Percentiles rank a stretch among this genome's conserved stretches.
Conservation (phyloP, 2,888 invertebrate genomes). For the Galeruca laticollis region DNA sequence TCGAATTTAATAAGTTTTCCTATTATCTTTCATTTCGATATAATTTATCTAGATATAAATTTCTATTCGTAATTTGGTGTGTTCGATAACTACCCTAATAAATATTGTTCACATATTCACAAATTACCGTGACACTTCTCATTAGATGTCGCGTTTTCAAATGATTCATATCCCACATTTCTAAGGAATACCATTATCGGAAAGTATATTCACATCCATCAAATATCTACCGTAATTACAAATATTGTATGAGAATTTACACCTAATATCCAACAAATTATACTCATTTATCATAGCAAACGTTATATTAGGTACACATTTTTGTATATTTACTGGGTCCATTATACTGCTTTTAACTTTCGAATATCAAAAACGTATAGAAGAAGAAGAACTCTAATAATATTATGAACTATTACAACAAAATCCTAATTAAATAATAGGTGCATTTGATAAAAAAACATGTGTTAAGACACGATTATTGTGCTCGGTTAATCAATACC, state of each 20-base stretch:
- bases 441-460: no score
- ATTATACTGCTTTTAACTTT: neutral
- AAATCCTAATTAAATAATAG: no score
- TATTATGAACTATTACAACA: no score
- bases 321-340: no score
- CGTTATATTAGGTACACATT: conserved; percentile 32
- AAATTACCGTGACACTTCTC: conserved; percentile 15
- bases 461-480: no score
- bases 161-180: conserved; percentile 18
- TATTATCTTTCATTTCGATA: neutral
- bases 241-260: conserved; percentile 57
- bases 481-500: no score
- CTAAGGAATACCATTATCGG: conserved; percentile 37
- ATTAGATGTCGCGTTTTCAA: conserved; percentile 3
- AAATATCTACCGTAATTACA: conserved; percentile 49
- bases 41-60: conserved; percentile 8
- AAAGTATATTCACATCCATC: conserved; percentile 43
- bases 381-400: no score
- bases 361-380: no score
- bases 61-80: neutral
- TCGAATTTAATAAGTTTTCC: neutral
- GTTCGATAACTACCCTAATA: neutral
- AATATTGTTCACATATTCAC: conserved; percentile 3
- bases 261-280: conserved; percentile 59
- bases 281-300: conserved; percentile 45